These are phyloP conservation scores for Phylloscopus collybita DNA, from an alignment of 2,797 vertebrate genomes.

Conservation along the genomic window DNA sequence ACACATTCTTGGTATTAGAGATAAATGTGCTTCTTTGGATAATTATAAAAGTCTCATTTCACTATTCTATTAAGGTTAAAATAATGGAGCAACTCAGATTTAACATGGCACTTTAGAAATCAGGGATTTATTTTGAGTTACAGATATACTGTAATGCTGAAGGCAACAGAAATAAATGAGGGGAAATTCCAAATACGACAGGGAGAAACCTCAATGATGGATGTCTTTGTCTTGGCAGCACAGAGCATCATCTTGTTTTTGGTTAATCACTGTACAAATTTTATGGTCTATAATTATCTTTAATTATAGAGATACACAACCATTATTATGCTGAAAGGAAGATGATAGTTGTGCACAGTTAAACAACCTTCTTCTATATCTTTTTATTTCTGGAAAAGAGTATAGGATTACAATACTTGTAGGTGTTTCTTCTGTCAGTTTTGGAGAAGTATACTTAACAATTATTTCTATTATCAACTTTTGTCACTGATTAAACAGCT, in stretches of 20 bases:
- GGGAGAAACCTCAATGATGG: background rate
- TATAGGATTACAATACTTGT: background rate
- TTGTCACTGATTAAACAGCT: background rate
- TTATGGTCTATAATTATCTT: slow-evolving; percentile 69
- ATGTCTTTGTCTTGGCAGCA: slow-evolving; percentile 53
- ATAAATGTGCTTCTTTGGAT: background rate
- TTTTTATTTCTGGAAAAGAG: slow-evolving; percentile 25
- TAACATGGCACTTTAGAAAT: background rate
- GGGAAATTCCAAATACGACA: background rate
- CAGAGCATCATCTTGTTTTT: slow-evolving; percentile 47
- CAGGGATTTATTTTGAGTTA: background rate
- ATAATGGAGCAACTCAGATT: background rate
- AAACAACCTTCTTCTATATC: slow-evolving; percentile 12
- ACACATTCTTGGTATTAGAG: background rate
- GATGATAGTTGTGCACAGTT: slow-evolving; percentile 50
- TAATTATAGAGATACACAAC: slow-evolving; percentile 62
- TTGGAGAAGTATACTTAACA: background rate
- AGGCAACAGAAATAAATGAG: background rate
- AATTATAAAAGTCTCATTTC: background rate
- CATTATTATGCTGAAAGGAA: slow-evolving; percentile 68
- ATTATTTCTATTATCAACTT: slow-evolving; percentile 24
- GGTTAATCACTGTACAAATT: slow-evolving; percentile 60
- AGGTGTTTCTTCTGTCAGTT: slow-evolving; percentile 23
- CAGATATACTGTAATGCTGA: background rate
- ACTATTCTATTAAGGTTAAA: background rate